Evolutionary conservation across 2,888 invertebrate species (phyloP), one percentile per base, ranked within the genome.

Genomic region (Metallyticus violacea): DNA sequence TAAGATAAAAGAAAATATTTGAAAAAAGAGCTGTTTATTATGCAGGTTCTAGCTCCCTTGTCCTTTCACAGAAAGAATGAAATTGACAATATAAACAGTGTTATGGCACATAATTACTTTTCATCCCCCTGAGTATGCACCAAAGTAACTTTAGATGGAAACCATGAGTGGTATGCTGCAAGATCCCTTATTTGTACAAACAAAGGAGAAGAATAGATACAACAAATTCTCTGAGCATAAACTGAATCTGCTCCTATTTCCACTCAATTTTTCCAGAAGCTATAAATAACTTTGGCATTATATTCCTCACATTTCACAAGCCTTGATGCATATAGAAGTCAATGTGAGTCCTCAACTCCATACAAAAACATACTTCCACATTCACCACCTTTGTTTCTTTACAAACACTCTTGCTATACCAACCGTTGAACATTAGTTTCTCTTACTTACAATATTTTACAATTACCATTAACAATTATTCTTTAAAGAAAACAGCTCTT

Each of bases 91-190:
- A 29, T 76, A 26, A 76, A 81, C 40, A 62, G 26, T 27, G 22
- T 26, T 83, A 83, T 83, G 83, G 83, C 83, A 83, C 83, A 77
- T 83, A 77, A 83, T 83, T 83, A 77, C 83, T 77, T 83, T 77
- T 27, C 85, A 76, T 79, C 22, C 79, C 86, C 86, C 86, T 86
- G 86, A 86, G 86, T 86, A 81, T 86, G 81, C 28, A 86, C 86
- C 86, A 81, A 85, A 28, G 15, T 29, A 80, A 85, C 27, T 3
- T 85, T 27, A 28, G 62, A 28, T 30, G 25, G 7, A 86, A 81
- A 81, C 28, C 28, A 26, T 85, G 26, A 9, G 77, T 81, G 81
- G 82, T 27, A 85, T 26, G 28, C 25, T 78, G 7, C 62, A 76
- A 27, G 25, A 62, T 77, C 29, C 77, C 26, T 25, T 28, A 85